Percentiles rank a stretch among this genome's conserved stretches.
These are phyloP conservation scores for Electrona antarctica DNA, from an alignment of 2,113 vertebrate genomes.

Conservation along the genomic window DNA sequence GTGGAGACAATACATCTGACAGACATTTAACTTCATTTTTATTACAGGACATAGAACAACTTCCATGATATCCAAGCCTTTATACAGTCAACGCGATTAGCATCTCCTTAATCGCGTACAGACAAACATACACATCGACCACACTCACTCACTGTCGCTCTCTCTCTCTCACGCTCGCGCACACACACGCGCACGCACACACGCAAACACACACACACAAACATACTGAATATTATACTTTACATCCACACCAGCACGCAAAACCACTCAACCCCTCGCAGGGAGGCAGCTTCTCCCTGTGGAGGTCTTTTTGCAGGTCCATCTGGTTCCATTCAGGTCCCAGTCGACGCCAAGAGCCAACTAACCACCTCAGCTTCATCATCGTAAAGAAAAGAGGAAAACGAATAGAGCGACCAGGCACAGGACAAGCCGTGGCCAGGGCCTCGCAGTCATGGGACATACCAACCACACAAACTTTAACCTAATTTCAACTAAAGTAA, in stretches of 20 bases:
- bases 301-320: constrained; percentile 40
- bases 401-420: constrained; percentile 17
- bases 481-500: constrained; percentile 19
- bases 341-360: constrained; percentile 30
- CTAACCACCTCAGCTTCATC: constrained; percentile 40
- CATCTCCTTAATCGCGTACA: background rate
- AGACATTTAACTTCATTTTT: constrained; percentile 62
- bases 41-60: constrained; percentile 56
- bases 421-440: constrained; percentile 6
- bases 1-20: constrained; percentile 6
- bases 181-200: no score
- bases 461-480: constrained; percentile 35
- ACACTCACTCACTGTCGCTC: no score
- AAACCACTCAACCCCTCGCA: background rate
- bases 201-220: background rate
- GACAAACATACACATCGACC: background rate
- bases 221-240: background rate
- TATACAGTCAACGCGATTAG: constrained; percentile 31
- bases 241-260: constrained; percentile 1
- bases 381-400: constrained; percentile 19
- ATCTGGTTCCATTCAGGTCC: constrained; percentile 48
- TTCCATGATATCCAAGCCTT: constrained; percentile 52
- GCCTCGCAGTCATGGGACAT: constrained; percentile 18
- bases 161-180: no score
- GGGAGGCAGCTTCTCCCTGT: constrained; percentile 22